These are phyloP conservation scores for Tyto alba DNA, from an alignment of 2,113 vertebrate species.

Conservation along the genomic window DNA sequence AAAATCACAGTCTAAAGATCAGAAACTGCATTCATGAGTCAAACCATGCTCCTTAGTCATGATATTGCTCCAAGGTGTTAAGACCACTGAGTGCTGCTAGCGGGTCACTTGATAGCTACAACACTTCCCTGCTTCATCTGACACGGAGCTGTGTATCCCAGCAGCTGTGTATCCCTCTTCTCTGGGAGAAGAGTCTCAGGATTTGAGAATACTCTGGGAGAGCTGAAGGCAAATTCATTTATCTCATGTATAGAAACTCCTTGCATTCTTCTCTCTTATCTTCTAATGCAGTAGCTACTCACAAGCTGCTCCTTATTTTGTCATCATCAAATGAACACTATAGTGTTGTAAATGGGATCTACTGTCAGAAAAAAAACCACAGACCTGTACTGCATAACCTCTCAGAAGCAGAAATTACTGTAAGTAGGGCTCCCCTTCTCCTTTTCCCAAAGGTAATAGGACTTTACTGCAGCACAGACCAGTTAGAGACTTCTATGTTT, in stretches of 20 bases:
- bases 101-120: neutral
- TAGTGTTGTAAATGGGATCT: neutral
- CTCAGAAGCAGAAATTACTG: neutral
- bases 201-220: neutral
- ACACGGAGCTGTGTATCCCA: neutral
- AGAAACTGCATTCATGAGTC: neutral
- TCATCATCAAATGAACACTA: neutral
- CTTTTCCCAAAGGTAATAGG: neutral
- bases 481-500: neutral
- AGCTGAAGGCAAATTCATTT: neutral
- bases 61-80: neutral
- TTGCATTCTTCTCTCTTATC: neutral
- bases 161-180: neutral
- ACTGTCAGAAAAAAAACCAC: neutral
- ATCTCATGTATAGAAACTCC: neutral
- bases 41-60: neutral
- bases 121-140: neutral
- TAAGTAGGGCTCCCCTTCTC: neutral
- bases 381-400: neutral
- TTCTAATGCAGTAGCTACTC: neutral
- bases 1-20: neutral
- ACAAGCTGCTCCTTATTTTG: neutral
- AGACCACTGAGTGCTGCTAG: neutral
- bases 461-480: neutral
- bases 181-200: neutral